A percentile compares a stretch with the other conserved stretches of the same genome.
phyloP scores from a whole-genome alignment of 2,797 vertebrate species.

The Oryzias sinensis region DNA sequence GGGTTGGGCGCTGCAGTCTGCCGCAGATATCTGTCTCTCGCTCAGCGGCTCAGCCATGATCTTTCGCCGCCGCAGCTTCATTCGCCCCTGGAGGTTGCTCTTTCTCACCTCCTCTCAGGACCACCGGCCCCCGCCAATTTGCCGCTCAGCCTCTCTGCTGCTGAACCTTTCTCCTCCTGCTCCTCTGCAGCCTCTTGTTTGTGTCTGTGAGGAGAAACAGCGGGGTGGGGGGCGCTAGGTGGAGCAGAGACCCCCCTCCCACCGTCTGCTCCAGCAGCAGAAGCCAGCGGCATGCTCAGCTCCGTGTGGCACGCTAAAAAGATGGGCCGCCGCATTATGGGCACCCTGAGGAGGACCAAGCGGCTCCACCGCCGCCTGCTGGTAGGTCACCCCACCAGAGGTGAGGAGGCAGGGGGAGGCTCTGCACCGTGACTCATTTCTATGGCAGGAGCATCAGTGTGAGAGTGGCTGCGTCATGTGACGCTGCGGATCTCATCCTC shows the following conservation, averaged over 20 bases:
- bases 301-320: conserved; percentile 84
- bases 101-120: not conserved
- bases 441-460: conserved; percentile 6
- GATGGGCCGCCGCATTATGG: conserved; percentile 84
- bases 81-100: conserved; percentile 7
- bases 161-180: conserved; percentile 12
- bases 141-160: conserved; percentile 8
- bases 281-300: conserved; percentile 77
- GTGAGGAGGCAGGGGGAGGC: conserved; percentile 25
- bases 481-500: not conserved
- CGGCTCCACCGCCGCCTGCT: conserved; percentile 79
- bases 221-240: conserved; percentile 46
- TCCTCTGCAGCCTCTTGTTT: conserved; percentile 45
- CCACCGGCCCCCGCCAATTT: not conserved
- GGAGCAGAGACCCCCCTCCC: conserved; percentile 47
- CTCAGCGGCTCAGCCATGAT: conserved; percentile 25
- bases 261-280: conserved; percentile 56
- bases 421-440: conserved; percentile 30
- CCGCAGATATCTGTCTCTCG: conserved; percentile 16
- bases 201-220: conserved; percentile 32
- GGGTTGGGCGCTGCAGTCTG: conserved; percentile 38
- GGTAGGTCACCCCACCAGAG: conserved; percentile 75
- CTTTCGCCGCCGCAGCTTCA: conserved; percentile 28
- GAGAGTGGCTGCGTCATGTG: conserved; percentile 21
- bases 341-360: conserved; percentile 80